These are phyloP conservation scores for Sepiola atlantica DNA, from an alignment of 2,888 invertebrate species.

Conservation along the genomic window DNA sequence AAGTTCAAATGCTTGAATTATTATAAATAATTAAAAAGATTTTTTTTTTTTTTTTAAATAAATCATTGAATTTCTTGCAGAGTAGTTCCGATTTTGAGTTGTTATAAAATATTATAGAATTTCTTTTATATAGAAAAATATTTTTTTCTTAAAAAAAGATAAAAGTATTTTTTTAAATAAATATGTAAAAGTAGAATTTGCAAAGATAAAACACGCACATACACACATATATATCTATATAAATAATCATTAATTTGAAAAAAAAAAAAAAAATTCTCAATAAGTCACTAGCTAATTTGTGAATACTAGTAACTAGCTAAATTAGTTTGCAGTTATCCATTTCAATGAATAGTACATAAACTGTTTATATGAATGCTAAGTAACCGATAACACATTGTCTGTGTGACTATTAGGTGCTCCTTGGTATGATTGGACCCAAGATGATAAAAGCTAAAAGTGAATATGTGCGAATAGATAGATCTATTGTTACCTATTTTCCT, in stretches of 20 bases:
- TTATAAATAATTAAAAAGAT: neutral
- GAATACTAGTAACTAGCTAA: neutral
- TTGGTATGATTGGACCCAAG: no score
- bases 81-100: neutral
- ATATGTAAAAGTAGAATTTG: neutral
- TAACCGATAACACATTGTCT: neutral
- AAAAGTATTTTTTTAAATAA: neutral
- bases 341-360: neutral
- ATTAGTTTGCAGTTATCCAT: neutral
- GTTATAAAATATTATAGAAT: neutral
- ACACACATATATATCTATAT: neutral
- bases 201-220: neutral
- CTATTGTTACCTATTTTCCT: no score
- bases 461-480: no score
- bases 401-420: neutral
- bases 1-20: neutral
- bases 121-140: neutral
- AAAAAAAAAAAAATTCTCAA: no score
- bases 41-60: neutral
- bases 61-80: neutral
- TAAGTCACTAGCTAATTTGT: neutral
- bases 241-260: neutral
- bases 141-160: neutral
- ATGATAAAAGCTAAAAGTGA: no score
- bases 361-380: neutral